Conservation (phyloP, 2,113 vertebrate genomes). For the Protobothrops mucrosquamatus region DNA sequence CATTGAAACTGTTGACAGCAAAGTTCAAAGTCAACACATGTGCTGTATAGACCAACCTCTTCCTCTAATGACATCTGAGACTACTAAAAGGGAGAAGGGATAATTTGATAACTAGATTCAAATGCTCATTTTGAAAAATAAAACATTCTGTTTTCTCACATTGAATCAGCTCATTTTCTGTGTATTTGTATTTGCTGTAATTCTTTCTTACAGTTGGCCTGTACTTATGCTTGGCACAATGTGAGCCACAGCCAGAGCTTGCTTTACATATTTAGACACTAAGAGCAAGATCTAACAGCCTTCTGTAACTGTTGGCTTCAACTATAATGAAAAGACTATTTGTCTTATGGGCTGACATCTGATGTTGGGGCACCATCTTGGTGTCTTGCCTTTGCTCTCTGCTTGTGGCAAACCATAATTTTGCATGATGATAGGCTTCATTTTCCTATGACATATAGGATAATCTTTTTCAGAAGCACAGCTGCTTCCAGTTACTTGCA, state of each 20-base stretch:
- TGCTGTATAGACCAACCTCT: fast-evolving
- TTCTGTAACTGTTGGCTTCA: background rate
- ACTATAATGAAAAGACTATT: background rate
- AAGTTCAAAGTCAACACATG: conserved; percentile 39
- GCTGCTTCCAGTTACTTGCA: conserved; percentile 7
- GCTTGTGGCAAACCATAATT: conserved; percentile 8
- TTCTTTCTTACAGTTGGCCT: background rate
- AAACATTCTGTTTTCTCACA: background rate
- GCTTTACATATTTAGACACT: background rate
- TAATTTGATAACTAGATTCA: background rate
- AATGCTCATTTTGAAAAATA: background rate
- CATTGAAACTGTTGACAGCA: conserved; percentile 12
- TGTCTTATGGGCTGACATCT: background rate
- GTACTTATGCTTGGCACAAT: background rate
- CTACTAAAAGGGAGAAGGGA: background rate
- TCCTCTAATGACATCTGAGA: conserved; percentile 35
- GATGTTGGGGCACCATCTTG: background rate
- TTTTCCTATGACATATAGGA: background rate
- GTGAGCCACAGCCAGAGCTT: background rate
- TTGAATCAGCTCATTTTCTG: background rate
- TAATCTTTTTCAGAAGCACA: conserved; percentile 7
- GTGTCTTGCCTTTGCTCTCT: conserved; percentile 14
- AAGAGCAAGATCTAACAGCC: background rate
- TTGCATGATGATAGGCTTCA: background rate
- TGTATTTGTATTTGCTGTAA: background rate